phyloP scores from a whole-genome alignment of 2,113 vertebrate genomes.

The Uria lomvia region DNA sequence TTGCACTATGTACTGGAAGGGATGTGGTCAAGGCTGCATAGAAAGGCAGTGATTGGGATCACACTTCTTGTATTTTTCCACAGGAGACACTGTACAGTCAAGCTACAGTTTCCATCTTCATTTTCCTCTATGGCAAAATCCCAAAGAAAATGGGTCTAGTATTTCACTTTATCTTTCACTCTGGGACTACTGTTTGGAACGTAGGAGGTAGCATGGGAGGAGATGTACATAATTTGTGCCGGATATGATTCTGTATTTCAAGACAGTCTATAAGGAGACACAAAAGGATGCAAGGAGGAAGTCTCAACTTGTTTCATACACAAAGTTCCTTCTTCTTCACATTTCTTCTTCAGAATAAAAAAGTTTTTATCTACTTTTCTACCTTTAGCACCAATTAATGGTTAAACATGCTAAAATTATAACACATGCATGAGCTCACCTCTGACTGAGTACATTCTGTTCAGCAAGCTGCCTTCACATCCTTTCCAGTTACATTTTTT shows the following conservation, averaged over 20 bases:
- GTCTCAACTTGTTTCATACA: background rate
- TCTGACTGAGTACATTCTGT: background rate
- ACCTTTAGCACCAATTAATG: background rate
- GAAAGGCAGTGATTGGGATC: background rate
- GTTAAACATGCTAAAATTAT: background rate
- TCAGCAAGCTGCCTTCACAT: background rate
- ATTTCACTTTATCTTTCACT: background rate
- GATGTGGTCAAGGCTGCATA: background rate
- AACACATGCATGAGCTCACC: background rate
- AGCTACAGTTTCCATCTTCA: background rate
- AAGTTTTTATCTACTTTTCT: background rate
- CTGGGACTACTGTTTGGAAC: background rate
- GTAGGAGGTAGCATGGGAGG: background rate
- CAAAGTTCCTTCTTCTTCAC: background rate
- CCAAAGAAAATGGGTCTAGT: background rate
- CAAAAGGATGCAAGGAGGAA: background rate
- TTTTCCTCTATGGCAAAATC: background rate
- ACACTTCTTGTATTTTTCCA: background rate
- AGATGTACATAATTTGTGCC: background rate
- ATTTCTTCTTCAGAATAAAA: background rate
- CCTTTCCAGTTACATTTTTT: background rate
- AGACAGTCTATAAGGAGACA: background rate
- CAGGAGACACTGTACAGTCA: background rate
- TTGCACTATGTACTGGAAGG: background rate
- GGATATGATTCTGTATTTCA: background rate